These are phyloP conservation scores for Mirounga angustirostris DNA, from an alignment of 2,113 vertebrate genomes.

Conservation along the genomic window DNA sequence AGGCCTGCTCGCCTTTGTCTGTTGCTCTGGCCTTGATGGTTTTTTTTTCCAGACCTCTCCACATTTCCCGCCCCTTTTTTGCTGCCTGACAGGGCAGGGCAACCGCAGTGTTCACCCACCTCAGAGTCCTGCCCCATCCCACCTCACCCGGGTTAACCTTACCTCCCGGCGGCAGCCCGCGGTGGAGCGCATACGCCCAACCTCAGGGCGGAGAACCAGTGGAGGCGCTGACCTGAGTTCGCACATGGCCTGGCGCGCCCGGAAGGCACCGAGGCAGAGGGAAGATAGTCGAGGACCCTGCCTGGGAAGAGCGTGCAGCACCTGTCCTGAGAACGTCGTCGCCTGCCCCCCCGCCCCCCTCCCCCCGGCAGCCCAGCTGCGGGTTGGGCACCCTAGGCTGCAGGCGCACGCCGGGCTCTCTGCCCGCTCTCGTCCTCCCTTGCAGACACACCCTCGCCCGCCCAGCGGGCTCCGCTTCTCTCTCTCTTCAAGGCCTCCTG, in stretches of 20 bases:
- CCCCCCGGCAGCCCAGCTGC: rapidly evolving
- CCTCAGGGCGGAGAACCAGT: background rate
- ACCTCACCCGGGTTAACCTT: background rate
- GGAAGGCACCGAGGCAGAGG: background rate
- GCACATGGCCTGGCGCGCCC: background rate
- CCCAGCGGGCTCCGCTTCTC: background rate
- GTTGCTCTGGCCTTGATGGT: slow-evolving; percentile 8
- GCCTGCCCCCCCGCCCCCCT: rapidly evolving
- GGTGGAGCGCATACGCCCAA: background rate
- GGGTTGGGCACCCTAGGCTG: background rate
- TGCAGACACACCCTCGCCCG: background rate
- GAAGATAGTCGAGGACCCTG: background rate
- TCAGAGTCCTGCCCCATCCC: background rate
- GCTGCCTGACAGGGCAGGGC: background rate
- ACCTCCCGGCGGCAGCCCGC: no score
- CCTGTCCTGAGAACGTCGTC: background rate
- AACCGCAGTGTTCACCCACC: background rate
- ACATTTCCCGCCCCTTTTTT: background rate
- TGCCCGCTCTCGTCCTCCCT: background rate
- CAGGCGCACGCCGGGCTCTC: rapidly evolving
- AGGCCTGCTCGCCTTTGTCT: slow-evolving; percentile 66
- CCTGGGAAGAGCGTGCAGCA: background rate
- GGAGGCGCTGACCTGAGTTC: background rate
- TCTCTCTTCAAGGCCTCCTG: background rate
- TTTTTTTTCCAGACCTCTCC: background rate